Base-by-base conservation (phyloP, 2,113 vertebrate genomes). In the Regulus satrapa region DNA sequence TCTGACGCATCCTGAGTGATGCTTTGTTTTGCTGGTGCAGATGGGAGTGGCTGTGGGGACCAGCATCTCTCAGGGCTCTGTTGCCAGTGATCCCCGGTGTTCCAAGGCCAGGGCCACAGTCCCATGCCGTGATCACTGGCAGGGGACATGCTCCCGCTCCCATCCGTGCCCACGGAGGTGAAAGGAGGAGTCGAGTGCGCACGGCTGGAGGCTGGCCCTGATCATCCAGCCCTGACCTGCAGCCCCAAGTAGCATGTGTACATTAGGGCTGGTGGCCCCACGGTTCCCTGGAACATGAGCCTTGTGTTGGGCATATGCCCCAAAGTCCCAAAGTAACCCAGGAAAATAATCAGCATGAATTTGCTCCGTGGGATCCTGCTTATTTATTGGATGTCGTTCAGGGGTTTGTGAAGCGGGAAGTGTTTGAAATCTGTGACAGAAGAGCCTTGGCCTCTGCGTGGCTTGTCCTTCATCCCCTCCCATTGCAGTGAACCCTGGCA, bases 21-120 rank as follows among this genome's bases (percentile, higher is more conserved):
- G 88, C 94, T 95, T 95, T 94, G 93, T 97, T 92, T 91, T 74
- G 89, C 84, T 84, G 63, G 84, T 46, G 80, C 84, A 68, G 96
- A 58, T 83, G 80, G 91, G 89, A 95, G 96, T 92, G 95, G 89
- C 95, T 32, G 59, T 54, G 76, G 64, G 66, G 56, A 84, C 63
- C 64, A 77, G 81, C 88, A 38, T 75, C 61, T 81, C 69, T 49
- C 17, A 1, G 45, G 80, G 46, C 59, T 93, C 13, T 71, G 72
- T 51, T 61, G 58, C 74, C 38, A 8, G 21, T 2, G 1, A 10
- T 43, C 48, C 40, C 85, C 0, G 0, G 13, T 4, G 1, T 85
- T 74, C 76, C 1, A 4, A 45, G 71, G 28, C 31, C 67, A 49
- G 38, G 69, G 51, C 68, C 34, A 6, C 3, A 3, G 20, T 29